phyloP scores from a whole-genome alignment of 2,113 vertebrate species.

The Lepisosteus osseus region DNA sequence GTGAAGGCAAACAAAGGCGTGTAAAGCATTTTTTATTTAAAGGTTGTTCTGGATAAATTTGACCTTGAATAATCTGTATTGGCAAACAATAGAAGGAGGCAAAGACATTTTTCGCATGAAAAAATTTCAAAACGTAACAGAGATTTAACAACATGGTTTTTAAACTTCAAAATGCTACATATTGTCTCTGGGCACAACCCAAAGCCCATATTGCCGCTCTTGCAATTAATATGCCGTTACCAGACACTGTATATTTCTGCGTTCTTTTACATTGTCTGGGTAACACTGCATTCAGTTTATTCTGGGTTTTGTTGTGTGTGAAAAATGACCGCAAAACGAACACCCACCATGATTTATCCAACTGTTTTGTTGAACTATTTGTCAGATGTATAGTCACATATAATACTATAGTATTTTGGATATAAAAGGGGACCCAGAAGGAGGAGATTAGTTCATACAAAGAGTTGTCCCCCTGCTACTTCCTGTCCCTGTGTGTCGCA shows the following conservation, averaged over 20 bases:
- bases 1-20: no score
- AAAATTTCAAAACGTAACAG: no score
- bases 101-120: no score
- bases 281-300: not conserved
- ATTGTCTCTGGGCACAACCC: not conserved
- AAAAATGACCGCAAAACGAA: not conserved
- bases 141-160: no score
- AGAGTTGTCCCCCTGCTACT: not conserved
- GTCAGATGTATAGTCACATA: not conserved
- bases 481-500: slow-evolving; percentile 3
- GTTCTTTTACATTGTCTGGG: not conserved
- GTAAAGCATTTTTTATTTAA: no score
- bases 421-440: not conserved
- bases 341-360: not conserved
- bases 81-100: no score
- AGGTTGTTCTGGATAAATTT: no score
- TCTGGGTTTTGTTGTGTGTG: not conserved
- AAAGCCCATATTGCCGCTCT: not conserved
- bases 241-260: not conserved
- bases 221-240: not conserved
- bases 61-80: no score
- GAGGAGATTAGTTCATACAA: not conserved
- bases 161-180: no score
- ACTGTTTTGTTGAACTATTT: not conserved
- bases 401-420: not conserved